Conservation (phyloP, 2,797 vertebrate genomes). For the Uromys caudimaculatus region DNA sequence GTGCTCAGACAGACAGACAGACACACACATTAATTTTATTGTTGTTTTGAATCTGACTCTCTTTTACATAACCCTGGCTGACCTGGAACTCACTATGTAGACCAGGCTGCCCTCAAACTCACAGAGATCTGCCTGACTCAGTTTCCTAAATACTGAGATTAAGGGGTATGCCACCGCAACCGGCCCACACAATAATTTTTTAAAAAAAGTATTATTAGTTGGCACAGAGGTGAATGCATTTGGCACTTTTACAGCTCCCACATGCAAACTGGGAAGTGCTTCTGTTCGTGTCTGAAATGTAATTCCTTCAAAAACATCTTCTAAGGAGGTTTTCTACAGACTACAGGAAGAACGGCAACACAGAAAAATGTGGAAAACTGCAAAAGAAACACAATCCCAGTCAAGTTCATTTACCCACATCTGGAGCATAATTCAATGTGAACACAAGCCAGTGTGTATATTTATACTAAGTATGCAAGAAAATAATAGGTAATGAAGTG, state of each 20-base stretch:
- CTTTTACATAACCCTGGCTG: neutral
- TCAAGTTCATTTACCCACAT: neutral
- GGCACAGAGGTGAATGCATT: neutral
- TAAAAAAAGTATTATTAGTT: neutral
- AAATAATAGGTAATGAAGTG: neutral
- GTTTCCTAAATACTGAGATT: no score
- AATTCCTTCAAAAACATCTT: constrained; percentile 33
- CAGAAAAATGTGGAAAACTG: constrained; percentile 17
- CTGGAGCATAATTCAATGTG: neutral
- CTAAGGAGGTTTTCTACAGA: neutral
- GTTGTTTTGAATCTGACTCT: neutral
- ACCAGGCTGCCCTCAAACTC: neutral
- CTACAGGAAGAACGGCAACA: neutral
- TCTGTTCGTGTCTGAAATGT: neutral
- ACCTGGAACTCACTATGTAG: neutral
- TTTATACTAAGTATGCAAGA: neutral
- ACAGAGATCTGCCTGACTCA: neutral
- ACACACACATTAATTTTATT: neutral
- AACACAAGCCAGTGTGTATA: neutral
- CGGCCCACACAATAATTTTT: neutral
- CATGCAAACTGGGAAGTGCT: neutral
- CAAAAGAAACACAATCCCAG: neutral
- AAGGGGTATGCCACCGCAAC: neutral
- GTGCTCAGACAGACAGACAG: neutral
- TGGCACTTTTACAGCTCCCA: neutral